A percentile compares a stretch with the other conserved stretches of the same genome.
Conservation (phyloP, 2,797 vertebrate genomes). For the Graptemys geographica region DNA sequence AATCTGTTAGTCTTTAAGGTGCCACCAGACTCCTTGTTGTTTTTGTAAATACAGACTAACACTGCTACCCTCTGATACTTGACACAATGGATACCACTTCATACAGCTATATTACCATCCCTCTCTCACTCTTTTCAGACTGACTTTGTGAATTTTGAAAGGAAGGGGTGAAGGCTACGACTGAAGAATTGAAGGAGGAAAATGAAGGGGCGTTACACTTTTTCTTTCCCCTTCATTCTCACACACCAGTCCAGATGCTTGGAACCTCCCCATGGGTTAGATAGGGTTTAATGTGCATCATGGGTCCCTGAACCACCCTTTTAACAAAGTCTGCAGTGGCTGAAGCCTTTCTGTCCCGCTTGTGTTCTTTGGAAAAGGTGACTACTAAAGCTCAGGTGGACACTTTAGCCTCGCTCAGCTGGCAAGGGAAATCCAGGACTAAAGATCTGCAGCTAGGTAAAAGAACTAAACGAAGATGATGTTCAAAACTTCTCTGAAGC, state of each 20-base stretch:
- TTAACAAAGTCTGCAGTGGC: not conserved
- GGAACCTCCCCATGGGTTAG: not conserved
- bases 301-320: not conserved
- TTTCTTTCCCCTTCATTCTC: not conserved
- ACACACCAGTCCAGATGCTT: not conserved
- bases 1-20: no score
- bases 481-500: not conserved
- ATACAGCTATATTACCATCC: not conserved
- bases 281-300: not conserved
- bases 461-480: not conserved
- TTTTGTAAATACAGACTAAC: no score
- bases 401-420: rapidly evolving
- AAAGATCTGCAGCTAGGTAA: not conserved
- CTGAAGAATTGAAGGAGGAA: not conserved
- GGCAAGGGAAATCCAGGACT: not conserved
- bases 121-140: not conserved
- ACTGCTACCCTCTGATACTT: no score
- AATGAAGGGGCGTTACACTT: not conserved
- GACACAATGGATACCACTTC: not conserved
- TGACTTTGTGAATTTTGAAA: not conserved
- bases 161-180: not conserved
- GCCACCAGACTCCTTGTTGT: no score
- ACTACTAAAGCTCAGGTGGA: not conserved
- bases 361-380: not conserved
- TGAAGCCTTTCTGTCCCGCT: not conserved